Percentiles rank a stretch among this genome's conserved stretches.
These are phyloP conservation scores for Meriones unguiculatus DNA, from an alignment of 2,113 vertebrate genomes.

Conservation along the genomic window DNA sequence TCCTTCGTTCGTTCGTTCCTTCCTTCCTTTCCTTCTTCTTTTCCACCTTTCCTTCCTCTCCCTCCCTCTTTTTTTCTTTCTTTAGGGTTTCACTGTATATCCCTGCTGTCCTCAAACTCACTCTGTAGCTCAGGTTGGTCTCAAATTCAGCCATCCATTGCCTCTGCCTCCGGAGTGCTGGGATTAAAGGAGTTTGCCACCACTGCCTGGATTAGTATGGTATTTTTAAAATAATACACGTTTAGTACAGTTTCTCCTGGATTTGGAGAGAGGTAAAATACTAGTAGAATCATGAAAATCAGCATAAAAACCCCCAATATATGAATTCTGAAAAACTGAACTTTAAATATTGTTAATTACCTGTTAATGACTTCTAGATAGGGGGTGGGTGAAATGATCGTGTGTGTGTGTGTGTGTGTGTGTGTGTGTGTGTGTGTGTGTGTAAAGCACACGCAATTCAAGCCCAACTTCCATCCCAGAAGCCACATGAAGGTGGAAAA, in stretches of 20 bases:
- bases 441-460: not conserved
- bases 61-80: not conserved
- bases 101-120: not conserved
- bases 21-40: not conserved
- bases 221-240: conserved; percentile 25
- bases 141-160: not conserved
- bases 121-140: not conserved
- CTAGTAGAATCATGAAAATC: conserved; percentile 21
- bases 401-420: not conserved
- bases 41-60: too few relatives aligned
- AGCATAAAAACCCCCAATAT: not conserved
- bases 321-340: conserved; percentile 50
- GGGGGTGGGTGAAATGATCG: too few relatives aligned
- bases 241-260: conserved; percentile 42
- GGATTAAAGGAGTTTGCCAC: not conserved
- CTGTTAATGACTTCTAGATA: not conserved
- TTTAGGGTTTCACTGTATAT: not conserved
- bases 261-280: conserved; percentile 15
- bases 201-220: not conserved
- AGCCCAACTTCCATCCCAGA: not conserved
- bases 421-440: not conserved
- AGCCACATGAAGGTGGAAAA: not conserved
- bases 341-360: conserved; percentile 45
- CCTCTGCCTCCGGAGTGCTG: not conserved
- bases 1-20: not conserved